A percentile compares a stretch with the other conserved stretches of the same genome.
Conservation (phyloP, 1,140 invertebrate species). For the Neotoxoptera formosana region DNA sequence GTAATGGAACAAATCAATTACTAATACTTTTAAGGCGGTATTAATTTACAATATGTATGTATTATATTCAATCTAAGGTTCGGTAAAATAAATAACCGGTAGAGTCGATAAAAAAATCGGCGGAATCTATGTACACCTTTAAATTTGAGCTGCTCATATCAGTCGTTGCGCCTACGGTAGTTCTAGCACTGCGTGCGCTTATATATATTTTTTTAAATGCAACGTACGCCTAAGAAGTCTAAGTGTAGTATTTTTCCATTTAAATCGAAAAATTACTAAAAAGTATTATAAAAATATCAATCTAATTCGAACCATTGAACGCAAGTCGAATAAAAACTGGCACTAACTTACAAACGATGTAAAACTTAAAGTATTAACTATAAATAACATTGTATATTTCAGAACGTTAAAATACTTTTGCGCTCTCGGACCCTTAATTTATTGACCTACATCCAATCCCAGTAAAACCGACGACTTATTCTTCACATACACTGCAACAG, state of each 20-base stretch:
- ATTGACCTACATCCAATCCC: not conserved
- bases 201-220: not conserved
- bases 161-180: not conserved
- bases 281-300: not conserved
- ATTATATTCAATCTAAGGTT: too few species aligned
- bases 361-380: not conserved
- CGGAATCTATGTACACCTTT: too few species aligned
- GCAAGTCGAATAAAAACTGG: not conserved
- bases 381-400: slow-evolving; percentile 1
- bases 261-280: not conserved
- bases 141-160: not conserved
- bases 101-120: too few species aligned
- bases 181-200: not conserved
- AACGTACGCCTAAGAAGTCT: not conserved
- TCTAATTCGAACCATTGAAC: not conserved
- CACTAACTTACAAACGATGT: not conserved
- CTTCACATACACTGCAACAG: not conserved
- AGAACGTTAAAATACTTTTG: not conserved
- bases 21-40: too few species aligned
- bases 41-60: too few species aligned
- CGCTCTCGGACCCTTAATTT: not conserved
- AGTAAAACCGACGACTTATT: not conserved
- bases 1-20: too few species aligned
- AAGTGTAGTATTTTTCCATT: not conserved
- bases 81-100: too few species aligned